Evolutionary conservation across 1,140 invertebrate genomes (phyloP).

Genomic region (Rhagoletis pomonella): DNA sequence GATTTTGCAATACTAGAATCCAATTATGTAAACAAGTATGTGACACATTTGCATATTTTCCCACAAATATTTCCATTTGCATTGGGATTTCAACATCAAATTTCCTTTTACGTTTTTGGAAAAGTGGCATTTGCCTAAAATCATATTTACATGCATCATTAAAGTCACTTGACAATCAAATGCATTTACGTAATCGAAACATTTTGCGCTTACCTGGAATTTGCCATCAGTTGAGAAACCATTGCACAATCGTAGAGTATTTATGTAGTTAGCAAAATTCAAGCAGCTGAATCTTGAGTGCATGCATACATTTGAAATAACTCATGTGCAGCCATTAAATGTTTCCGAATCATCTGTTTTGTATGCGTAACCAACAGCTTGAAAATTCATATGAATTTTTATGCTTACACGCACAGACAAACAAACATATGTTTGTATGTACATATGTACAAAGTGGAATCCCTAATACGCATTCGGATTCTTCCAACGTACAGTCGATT

Average conservation of each 20-base stretch:
- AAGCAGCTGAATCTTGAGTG: not conserved
- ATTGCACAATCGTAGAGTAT: not conserved
- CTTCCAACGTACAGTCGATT: slow-evolving; percentile 3
- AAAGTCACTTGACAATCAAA: not conserved
- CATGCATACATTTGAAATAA: not conserved
- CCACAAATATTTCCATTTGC: not conserved
- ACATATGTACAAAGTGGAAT: not conserved
- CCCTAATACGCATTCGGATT: not conserved
- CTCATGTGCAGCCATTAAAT: slow-evolving; percentile 5
- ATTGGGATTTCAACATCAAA: not conserved
- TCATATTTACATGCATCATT: not conserved
- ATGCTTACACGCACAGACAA: not conserved
- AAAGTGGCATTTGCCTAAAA: not conserved
- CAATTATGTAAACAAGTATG: too few relatives aligned
- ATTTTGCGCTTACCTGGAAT: slow-evolving; percentile 1
- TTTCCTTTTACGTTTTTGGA: not conserved
- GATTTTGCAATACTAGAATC: too few relatives aligned
- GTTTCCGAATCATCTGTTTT: slow-evolving; percentile 7
- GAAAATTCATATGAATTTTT: slow-evolving; percentile 24
- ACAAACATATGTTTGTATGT: not conserved
- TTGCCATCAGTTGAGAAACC: not conserved
- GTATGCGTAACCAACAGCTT: not conserved
- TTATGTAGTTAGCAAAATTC: not conserved
- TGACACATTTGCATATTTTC: not conserved
- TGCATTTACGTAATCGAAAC: slow-evolving; percentile 15